These are phyloP conservation scores for Apocrypta bakeri DNA, from an alignment of 1,140 invertebrate genomes.

Conservation along the genomic window DNA sequence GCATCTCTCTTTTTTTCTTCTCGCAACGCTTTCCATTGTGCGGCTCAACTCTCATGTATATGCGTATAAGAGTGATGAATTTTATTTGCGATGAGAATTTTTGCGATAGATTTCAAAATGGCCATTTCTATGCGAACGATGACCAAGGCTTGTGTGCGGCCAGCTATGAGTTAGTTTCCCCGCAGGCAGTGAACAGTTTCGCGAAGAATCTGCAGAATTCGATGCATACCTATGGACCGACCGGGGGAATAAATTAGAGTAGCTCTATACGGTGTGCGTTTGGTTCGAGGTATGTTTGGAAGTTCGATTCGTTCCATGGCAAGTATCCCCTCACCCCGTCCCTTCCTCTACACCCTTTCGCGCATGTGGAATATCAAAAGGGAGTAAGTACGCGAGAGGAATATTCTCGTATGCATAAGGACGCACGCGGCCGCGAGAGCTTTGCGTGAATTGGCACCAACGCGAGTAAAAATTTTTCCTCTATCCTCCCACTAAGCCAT, in stretches of 20 bases:
- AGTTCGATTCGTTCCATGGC: slow-evolving; percentile 14
- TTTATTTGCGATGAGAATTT: slow-evolving; percentile 66
- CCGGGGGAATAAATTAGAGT: slow-evolving; percentile 62
- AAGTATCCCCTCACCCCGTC: background rate
- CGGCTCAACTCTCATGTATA: background rate
- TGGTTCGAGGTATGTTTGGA: slow-evolving; percentile 17
- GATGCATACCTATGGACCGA: slow-evolving; percentile 61
- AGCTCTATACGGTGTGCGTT: background rate
- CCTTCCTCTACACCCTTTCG: no score
- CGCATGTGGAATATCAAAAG: slow-evolving; percentile 15
- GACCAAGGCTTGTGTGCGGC: slow-evolving; percentile 35
- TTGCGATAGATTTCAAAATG: slow-evolving; percentile 43
- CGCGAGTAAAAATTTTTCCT: background rate
- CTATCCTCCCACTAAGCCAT: background rate
- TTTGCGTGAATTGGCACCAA: no score
- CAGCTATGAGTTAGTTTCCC: background rate
- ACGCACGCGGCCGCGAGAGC: no score
- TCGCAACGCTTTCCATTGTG: background rate
- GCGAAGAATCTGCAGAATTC: slow-evolving; percentile 64
- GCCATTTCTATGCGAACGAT: slow-evolving; percentile 61
- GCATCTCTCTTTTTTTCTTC: background rate
- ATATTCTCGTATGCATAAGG: slow-evolving; percentile 20
- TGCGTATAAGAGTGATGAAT: slow-evolving; percentile 56
- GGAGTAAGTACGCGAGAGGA: slow-evolving; percentile 37
- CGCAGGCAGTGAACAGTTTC: slow-evolving; percentile 57